phyloP scores from a whole-genome alignment of 2,888 invertebrate species.

The Patella caerulea region DNA sequence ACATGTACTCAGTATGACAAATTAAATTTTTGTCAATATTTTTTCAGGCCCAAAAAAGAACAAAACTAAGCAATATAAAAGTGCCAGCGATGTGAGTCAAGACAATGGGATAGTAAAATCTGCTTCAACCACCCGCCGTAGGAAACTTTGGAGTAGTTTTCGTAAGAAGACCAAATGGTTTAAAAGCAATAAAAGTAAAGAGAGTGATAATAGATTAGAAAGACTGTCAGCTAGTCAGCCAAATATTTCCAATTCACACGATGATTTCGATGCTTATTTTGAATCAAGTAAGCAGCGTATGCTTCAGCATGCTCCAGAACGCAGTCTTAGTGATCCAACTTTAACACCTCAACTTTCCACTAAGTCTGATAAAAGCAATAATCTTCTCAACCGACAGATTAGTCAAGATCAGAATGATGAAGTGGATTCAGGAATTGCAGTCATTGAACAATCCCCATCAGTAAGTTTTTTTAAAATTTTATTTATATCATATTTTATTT shows the following conservation, averaged over 20 bases:
- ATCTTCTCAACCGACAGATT: constrained; percentile 23
- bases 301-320: constrained; percentile 31
- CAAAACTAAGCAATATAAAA: constrained; percentile 30
- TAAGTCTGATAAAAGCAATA: constrained; percentile 15
- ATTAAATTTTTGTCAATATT: not conserved
- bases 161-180: constrained; percentile 30
- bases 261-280: constrained; percentile 29
- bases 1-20: too few relatives aligned
- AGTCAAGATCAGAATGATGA: constrained; percentile 36
- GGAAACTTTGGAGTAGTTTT: constrained; percentile 38
- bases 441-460: constrained; percentile 30
- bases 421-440: constrained; percentile 41
- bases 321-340: constrained; percentile 40
- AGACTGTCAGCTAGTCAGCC: constrained; percentile 40
- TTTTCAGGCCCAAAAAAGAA: constrained; percentile 29
- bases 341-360: constrained; percentile 28
- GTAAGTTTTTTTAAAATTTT: constrained; percentile 7
- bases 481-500: not conserved
- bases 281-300: constrained; percentile 13
- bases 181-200: constrained; percentile 18
- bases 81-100: constrained; percentile 33
- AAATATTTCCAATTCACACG: constrained; percentile 24
- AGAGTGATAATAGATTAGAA: constrained; percentile 18
- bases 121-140: constrained; percentile 20
- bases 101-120: constrained; percentile 14